Conservation (phyloP, 2,113 vertebrate genomes). For the Chloebia gouldiae region DNA sequence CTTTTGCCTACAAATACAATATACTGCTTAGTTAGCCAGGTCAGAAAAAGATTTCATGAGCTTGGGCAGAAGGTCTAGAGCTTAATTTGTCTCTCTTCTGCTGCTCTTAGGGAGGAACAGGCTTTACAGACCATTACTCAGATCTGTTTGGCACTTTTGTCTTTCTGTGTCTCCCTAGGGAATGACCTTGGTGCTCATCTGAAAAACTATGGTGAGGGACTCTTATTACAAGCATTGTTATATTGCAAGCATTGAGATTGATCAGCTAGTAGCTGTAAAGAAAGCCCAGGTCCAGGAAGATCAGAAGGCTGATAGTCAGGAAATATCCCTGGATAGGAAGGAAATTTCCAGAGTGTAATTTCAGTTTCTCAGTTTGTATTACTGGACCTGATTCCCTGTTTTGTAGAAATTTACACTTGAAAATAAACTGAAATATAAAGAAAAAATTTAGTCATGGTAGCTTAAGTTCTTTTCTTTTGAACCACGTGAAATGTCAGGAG, state of each 20-base stretch:
- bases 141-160: neutral
- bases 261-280: neutral
- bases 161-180: neutral
- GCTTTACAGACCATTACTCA: neutral
- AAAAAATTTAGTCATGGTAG: neutral
- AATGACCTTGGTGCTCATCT: neutral
- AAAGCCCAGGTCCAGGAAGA: neutral
- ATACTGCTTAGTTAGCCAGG: neutral
- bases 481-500: neutral
- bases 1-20: neutral
- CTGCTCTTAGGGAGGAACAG: neutral
- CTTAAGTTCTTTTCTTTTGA: conserved; percentile 11
- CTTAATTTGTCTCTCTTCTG: neutral
- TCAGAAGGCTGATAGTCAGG: neutral
- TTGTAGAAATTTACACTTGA: neutral
- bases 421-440: neutral
- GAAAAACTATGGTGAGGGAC: neutral
- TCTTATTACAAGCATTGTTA: neutral
- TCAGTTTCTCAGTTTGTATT: neutral
- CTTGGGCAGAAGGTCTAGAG: neutral
- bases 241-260: neutral
- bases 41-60: neutral
- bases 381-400: neutral
- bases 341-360: neutral
- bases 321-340: conserved; percentile 4